Conservation (phyloP, 2,113 vertebrate species). For the Triplophysa siluroides region DNA sequence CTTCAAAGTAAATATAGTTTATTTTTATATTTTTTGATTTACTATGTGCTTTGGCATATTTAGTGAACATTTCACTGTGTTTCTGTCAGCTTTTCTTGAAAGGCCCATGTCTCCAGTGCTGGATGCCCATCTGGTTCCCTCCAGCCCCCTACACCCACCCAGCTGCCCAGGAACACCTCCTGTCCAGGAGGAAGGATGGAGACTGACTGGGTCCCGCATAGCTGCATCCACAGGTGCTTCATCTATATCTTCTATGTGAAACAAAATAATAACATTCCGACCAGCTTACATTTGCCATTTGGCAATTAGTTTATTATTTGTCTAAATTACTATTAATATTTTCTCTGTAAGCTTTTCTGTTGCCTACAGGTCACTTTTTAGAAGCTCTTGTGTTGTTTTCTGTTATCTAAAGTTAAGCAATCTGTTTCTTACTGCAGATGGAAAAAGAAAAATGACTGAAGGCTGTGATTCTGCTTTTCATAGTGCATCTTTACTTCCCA, state of each 20-base stretch:
- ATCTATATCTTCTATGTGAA: neutral
- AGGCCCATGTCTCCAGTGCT: constrained; percentile 61
- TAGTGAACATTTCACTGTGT: neutral
- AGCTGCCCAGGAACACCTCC: constrained; percentile 67
- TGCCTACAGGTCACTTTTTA: neutral
- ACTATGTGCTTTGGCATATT: neutral
- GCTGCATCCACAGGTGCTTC: constrained; percentile 28
- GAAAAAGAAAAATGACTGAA: constrained; percentile 61
- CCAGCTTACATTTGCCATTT: too few relatives aligned
- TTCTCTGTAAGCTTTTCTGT: too few relatives aligned
- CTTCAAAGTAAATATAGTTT: constrained; percentile 79
- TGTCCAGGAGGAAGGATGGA: constrained; percentile 69
- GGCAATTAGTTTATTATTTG: too few relatives aligned
- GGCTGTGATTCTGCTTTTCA: constrained; percentile 38
- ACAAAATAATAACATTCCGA: too few relatives aligned
- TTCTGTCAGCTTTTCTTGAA: constrained; percentile 67
- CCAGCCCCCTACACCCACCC: constrained; percentile 66
- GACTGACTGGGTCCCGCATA: constrained; percentile 51
- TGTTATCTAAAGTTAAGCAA: neutral
- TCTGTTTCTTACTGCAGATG: constrained; percentile 58
- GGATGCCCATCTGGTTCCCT: constrained; percentile 69
- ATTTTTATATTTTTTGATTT: neutral
- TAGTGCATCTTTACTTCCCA: constrained; percentile 23
- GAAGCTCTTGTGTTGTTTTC: neutral
- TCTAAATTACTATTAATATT: too few relatives aligned